Base-by-base conservation (phyloP, 2,888 invertebrate species). In the Asteroscopus sphinx region DNA sequence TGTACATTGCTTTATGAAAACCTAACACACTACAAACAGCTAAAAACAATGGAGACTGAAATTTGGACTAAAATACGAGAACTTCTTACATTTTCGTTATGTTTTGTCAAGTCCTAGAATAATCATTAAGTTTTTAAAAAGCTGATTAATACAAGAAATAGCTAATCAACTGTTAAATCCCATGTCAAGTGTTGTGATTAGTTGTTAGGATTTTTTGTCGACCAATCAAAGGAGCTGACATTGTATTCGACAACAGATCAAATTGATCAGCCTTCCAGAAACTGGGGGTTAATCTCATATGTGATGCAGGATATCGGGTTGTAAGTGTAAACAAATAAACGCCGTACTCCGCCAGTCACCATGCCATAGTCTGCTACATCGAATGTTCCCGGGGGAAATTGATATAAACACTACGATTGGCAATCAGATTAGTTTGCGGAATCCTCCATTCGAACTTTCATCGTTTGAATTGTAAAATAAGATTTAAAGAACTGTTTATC, bases 351-450 rank as follows among this genome's bases (percentile, higher is more conserved):
- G 25, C 4, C 35, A 21, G 3, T 44, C 11, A n/a, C 25, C 6
- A 41, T 11, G 13, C 25, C 6, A 41, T 11, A 9, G 17, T 32
- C 2, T 3, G 9, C 11, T 30, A n/a, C 9, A n/a, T 17, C 36
- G 12, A 36, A 12, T 15, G 2, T 33, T 13, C 55, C 30, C 40
- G 1, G 3, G 41, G 21, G 46, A 56, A 62, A 51, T 44, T 44
- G 17, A 47, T 44, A 47, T 51, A 40, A 28, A 49, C 37, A 37
- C 42, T 4, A 28, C 32, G 46, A 62, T 68, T 47, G 39, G 7
- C 46, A 68, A 62, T 66, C 32, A 12, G 28, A 39, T 62, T 21
- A 47, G 46, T 47, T 68, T 21, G 33, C 49, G 45, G 26, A 26
- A 33, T 41, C 9, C 55, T 37, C 37, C 41, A 61, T 35, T 35